phyloP scores from a whole-genome alignment of 53 echinoderm and acorn worm genomes.

The Holothuria scabra region DNA sequence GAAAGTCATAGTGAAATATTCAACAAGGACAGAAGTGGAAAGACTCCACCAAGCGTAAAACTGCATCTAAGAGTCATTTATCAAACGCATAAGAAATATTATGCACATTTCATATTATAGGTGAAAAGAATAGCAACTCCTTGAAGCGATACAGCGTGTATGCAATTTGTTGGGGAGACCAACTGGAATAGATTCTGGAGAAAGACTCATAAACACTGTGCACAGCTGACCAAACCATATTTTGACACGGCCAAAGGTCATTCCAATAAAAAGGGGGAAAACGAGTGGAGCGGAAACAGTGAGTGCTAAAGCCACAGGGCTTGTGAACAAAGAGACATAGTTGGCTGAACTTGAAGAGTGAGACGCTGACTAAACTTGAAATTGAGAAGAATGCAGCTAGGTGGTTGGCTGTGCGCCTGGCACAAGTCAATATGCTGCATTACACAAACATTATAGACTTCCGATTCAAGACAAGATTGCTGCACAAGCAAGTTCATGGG shows the following conservation, averaged over 20 bases:
- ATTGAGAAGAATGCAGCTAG: too few species aligned
- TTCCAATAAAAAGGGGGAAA: neutral
- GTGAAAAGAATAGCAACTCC: neutral
- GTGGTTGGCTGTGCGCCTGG: neutral
- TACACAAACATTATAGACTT: neutral
- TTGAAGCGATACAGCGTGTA: too few species aligned
- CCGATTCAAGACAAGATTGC: too few species aligned
- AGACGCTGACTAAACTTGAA: neutral
- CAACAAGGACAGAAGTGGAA: conserved; percentile 3
- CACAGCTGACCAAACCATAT: conserved; percentile 10
- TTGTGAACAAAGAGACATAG: conserved; percentile 30
- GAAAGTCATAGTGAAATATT: conserved; percentile 32
- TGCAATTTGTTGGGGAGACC: too few species aligned
- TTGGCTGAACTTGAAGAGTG: conserved; percentile 36
- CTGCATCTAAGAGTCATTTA: conserved; percentile 34
- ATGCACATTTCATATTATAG: neutral
- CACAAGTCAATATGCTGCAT: conserved; percentile 23
- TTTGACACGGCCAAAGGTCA: conserved; percentile 44
- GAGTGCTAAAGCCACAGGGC: conserved; percentile 3
- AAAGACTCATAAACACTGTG: too few species aligned
- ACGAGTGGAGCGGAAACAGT: conserved; percentile 24
- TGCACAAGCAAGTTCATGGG: too few species aligned
- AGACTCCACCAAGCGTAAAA: conserved; percentile 32
- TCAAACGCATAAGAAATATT: conserved; percentile 6
- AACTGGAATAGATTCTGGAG: too few species aligned